Evolutionary conservation across 2,113 vertebrate genomes (phyloP).

Genomic region (Pseudopipra pipra): DNA sequence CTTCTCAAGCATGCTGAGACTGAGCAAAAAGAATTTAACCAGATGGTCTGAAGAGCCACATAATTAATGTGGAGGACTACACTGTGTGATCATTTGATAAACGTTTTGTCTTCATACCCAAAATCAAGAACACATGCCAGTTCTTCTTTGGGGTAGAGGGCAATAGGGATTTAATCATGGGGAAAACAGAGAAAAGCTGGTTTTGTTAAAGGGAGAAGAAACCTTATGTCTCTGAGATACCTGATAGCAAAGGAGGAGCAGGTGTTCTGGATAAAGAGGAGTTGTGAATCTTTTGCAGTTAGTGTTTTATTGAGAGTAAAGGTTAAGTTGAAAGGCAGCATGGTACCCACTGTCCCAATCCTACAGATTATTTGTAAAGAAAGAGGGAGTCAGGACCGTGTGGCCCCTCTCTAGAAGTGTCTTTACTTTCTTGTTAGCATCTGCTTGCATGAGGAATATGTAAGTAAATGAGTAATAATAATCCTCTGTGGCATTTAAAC

Average conservation of each 20-base stretch:
- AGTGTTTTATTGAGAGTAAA: background rate
- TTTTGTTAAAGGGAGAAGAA: background rate
- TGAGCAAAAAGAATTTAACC: background rate
- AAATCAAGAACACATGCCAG: background rate
- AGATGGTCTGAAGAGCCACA: background rate
- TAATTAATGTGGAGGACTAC: background rate
- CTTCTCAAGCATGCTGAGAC: background rate
- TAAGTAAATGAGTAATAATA: slow-evolving; percentile 13
- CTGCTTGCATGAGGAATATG: background rate
- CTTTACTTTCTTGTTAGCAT: background rate
- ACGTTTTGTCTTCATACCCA: background rate
- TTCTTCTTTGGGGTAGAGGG: background rate
- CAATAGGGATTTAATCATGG: background rate
- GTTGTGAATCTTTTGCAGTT: background rate
- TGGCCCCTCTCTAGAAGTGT: background rate
- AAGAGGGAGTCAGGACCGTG: background rate
- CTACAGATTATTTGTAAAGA: background rate
- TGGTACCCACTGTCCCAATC: background rate
- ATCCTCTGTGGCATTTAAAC: background rate
- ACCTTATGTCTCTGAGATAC: background rate
- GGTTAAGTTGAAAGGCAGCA: background rate
- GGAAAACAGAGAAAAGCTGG: background rate
- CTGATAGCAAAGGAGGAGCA: background rate
- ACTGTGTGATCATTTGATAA: background rate
- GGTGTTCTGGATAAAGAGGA: background rate